Base-by-base conservation (phyloP, 1,140 invertebrate genomes). In the Drosophila athabasca region DNA sequence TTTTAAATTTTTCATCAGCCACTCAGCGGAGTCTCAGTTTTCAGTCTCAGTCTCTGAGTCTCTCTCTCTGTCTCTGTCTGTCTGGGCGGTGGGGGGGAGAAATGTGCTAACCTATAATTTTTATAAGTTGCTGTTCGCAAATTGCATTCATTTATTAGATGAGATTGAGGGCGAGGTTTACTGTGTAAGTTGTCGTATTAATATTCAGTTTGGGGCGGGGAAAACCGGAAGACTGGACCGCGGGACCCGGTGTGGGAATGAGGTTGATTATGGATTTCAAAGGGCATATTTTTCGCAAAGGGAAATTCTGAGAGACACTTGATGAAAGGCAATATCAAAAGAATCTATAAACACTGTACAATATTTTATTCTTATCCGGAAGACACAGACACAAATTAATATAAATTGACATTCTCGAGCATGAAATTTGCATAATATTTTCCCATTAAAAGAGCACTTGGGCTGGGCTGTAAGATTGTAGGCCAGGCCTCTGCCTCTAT, bases 1-100 rank as follows among this genome's bases (percentile, higher is more conserved):
- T 61, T 80, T 70, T 81, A 74, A 80, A 85, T 81, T 77, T 85
- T 85, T 85, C 43, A 85, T 87, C 62, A 77, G 67, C 31, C 73
- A 75, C 68, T 85, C 80, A 76, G 66, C 44, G 35, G 35, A 39
- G 35, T 39, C 35, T 39, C 35, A 39, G 35, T 39, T 39, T 66
- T 49, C 7, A 43, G 50, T 67, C 41, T 41, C 50, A 55, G 44
- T 43, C 64, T 31, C 35, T 9, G 4, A 43, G 13, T 29, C 24
- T 1, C 7, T 31, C 1, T 8, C 8, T 31, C 7, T 31, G 35
- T 39, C 35, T 39, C 7, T 8, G 2, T 8, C 7, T 31, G 35
- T 39, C 35, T 39, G 35, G 11, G 11, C 35, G 35, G 2, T 3
- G 9, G 11, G 35, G 11, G 35, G 35, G 50, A 35, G 31, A 64